Evolutionary conservation across 2,113 vertebrate genomes (phyloP), one percentile per base, ranked within the genome.

Genomic region (Peromyscus californicus): DNA sequence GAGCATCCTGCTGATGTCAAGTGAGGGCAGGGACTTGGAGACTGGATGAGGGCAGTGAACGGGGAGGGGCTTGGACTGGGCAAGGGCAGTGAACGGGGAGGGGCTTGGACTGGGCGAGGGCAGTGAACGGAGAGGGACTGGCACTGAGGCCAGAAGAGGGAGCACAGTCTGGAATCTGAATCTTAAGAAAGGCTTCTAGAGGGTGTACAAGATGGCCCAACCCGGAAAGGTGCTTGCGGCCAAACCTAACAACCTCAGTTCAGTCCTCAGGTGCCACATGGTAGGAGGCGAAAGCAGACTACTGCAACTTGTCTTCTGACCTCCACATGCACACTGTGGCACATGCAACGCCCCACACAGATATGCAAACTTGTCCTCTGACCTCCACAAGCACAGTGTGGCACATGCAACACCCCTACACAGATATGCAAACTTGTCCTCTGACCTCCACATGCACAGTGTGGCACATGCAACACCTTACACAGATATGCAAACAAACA

Each of bases 1-100:
- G 87, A 92, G 76, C 80, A 89, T 89, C 80, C 42, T 97, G 0
- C 75, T 97, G 42, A 91, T 89, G 89, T 76, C 97, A 82, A 36
- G 96, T 97, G 85, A 91, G 93, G 9, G 65, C 22, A 54, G 59
- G 85, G 90, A 3, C 48, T 8, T 26, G 0, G 45, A n/a, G n/a
- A 48, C 45, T 48, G 45, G 45, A 7, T 4, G 45, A 48, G 45
- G 45, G 4, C 45, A 48, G 45, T 48, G 45, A 48, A 48, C 7
- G 45, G 45, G 45, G 45, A 48, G 45, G 45, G 45, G 1, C 45
- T 48, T 48, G 45, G 45, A 48, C 45, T 48, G 45, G 6, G 45
- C 1, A 7, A 48, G 45, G 45, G 6, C 45, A 48, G 45, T 48
- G 45, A 48, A 48, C 6, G 45, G 45, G 45, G 45, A 48, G 45